Conservation (phyloP, 2,888 invertebrate species). For the Stomorhina lunata region DNA sequence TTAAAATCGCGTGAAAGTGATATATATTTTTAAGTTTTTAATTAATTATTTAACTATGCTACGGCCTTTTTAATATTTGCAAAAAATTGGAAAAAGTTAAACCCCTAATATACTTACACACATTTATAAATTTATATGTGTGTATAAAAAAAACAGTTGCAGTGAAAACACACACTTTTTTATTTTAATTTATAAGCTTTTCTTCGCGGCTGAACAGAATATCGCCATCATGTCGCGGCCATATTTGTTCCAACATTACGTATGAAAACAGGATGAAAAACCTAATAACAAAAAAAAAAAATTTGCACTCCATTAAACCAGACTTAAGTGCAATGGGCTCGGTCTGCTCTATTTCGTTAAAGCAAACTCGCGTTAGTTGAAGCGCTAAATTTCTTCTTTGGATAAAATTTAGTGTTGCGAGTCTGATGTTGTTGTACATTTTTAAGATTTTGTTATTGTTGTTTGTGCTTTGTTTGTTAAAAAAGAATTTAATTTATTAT, state of each 20-base stretch:
- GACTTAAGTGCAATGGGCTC: conserved; percentile 58
- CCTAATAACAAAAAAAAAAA: conserved; percentile 3
- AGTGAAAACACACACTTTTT: neutral
- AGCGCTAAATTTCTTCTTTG: conserved; percentile 52
- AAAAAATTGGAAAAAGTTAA: too few species aligned
- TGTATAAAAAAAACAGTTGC: neutral
- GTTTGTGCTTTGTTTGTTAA: conserved; percentile 18
- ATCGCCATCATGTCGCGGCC: conserved; percentile 55
- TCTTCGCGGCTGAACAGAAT: conserved; percentile 41
- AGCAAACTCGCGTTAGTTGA: conserved; percentile 51
- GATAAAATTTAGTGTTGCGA: conserved; percentile 36
- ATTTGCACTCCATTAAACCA: conserved; percentile 61
- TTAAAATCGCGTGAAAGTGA: too few species aligned
- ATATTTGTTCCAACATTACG: conserved; percentile 48
- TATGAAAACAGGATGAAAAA: conserved; percentile 6
- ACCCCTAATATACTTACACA: too few species aligned
- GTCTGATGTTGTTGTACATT: conserved; percentile 12
- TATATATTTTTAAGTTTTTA: too few species aligned
- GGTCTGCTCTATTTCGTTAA: conserved; percentile 53
- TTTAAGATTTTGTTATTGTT: neutral
- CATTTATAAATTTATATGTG: too few species aligned
- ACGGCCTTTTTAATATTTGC: too few species aligned
- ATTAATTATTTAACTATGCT: too few species aligned
- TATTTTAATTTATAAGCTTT: conserved; percentile 55
- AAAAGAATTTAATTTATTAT: conserved; percentile 41